Percentiles rank a stretch among this genome's conserved stretches.
These are phyloP conservation scores for Rhinogobius similis DNA, from an alignment of 2,113 vertebrate genomes.

Conservation along the genomic window DNA sequence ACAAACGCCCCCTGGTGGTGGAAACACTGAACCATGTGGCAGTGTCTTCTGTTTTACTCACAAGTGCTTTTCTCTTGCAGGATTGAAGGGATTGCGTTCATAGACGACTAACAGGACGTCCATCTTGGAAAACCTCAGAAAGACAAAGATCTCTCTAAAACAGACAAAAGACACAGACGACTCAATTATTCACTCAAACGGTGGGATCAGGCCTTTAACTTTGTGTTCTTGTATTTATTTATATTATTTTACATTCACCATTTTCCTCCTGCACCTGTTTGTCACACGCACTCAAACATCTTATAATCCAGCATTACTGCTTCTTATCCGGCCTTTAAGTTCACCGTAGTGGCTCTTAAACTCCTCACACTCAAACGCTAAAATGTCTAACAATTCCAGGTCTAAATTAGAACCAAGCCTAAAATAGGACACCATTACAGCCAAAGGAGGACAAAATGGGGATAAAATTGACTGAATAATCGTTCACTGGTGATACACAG, in stretches of 20 bases:
- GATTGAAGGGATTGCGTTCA: constrained; percentile 71
- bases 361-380: background rate
- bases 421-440: no score
- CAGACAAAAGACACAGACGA: no score
- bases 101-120: constrained; percentile 64
- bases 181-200: background rate
- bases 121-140: constrained; percentile 15
- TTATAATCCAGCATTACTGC: background rate
- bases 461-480: no score
- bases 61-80: constrained; percentile 61
- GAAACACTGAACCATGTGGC: no score
- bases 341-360: background rate
- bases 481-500: no score
- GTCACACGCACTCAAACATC: background rate
- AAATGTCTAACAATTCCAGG: no score
- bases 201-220: background rate
- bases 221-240: background rate
- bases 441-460: no score
- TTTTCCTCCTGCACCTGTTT: background rate
- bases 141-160: no score
- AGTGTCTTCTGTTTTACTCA: no score
- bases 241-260: background rate
- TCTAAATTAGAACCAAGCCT: no score
- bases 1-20: no score
- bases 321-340: background rate